Percentiles rank a stretch among this genome's conserved stretches.
These are phyloP conservation scores for Oegoconia quadripuncta DNA, from an alignment of 2,888 invertebrate genomes.

Conservation along the genomic window DNA sequence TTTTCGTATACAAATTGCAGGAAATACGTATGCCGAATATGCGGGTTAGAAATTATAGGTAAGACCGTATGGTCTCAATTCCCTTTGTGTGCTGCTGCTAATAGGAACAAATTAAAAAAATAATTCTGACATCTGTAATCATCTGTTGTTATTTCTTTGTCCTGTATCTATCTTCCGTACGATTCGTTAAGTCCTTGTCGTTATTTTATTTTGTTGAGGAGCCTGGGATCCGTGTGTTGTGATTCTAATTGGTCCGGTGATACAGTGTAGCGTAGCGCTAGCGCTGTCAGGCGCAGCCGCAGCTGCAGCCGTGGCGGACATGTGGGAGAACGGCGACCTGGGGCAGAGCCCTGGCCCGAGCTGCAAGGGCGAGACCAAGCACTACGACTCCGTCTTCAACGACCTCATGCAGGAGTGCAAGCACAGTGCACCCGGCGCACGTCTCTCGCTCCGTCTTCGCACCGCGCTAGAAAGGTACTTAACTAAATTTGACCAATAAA, in stretches of 20 bases:
- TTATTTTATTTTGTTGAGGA: not conserved
- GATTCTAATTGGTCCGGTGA: not conserved
- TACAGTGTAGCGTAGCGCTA: not conserved
- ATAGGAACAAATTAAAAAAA: too few species aligned
- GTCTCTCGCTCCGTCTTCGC: constrained; percentile 69
- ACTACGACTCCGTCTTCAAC: constrained; percentile 61
- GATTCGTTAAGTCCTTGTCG: not conserved
- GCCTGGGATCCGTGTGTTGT: not conserved
- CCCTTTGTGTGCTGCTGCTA: too few species aligned
- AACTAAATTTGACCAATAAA: too few species aligned
- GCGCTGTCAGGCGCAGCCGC: not conserved
- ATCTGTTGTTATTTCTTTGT: too few species aligned
- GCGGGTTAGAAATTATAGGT: too few species aligned
- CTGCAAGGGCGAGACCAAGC: constrained; percentile 23
- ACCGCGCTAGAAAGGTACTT: constrained; percentile 56
- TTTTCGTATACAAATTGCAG: too few species aligned
- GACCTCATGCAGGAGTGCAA: constrained; percentile 84
- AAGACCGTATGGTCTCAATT: too few species aligned
- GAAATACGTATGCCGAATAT: too few species aligned
- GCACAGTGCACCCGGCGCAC: constrained; percentile 83
- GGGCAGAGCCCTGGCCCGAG: constrained; percentile 12
- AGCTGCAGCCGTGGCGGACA: constrained; percentile 7
- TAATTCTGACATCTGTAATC: too few species aligned
- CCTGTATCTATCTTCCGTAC: not conserved
- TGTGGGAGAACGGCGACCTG: constrained; percentile 30